Base-by-base conservation (phyloP, 37 sponge, comb jelly and placozoan species). In the Aplysina aerophoba region DNA sequence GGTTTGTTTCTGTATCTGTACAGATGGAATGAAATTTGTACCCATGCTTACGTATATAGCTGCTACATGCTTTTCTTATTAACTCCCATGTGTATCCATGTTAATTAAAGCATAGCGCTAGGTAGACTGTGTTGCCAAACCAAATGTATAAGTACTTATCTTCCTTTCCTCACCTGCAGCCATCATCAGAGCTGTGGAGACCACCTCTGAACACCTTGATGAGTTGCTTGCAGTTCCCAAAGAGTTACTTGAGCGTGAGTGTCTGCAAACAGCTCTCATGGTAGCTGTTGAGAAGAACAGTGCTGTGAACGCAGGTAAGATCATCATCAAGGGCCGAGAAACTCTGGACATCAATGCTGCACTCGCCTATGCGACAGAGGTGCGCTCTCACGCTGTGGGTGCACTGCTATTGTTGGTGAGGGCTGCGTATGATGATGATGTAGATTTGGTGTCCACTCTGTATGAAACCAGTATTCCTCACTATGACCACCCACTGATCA, bases 121-220 rank as follows among this genome's bases (percentile, higher is more conserved):
- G n/a, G n/a, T n/a, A n/a, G n/a, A n/a, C n/a, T n/a, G 36, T 4
- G 4, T 81, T 15, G 36, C 81, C 8, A 62, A 11, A 62, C 64
- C 28, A 28, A 13, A 22, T 36, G 15, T 62, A 71, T 31, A 28
- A 34, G 6, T 71, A 28, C 36, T 34, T 71, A 4, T 37, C 12
- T 31, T 8, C 60, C 61, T 15, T 61, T 38, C 35, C 81, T 40
- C 35, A 21, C 8, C 20, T 75, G 0, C 71, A 93, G 93, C 89
- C 35, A 85, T 93, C 39, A 89, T 93, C 62, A 93, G 87, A 44
- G 93, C 89, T 39, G 93, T 89, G 5, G 81, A 87, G 57, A 93
- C 85, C 28, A 62, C 89, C 81, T 90, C 90, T 40, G 73, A 73
- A 41, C 80, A 78, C 19, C 57, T 93, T 15, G 81, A 83, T 39